Evolutionary conservation across 2,888 invertebrate genomes (phyloP).

Genomic region (Oscheius sp.): DNA sequence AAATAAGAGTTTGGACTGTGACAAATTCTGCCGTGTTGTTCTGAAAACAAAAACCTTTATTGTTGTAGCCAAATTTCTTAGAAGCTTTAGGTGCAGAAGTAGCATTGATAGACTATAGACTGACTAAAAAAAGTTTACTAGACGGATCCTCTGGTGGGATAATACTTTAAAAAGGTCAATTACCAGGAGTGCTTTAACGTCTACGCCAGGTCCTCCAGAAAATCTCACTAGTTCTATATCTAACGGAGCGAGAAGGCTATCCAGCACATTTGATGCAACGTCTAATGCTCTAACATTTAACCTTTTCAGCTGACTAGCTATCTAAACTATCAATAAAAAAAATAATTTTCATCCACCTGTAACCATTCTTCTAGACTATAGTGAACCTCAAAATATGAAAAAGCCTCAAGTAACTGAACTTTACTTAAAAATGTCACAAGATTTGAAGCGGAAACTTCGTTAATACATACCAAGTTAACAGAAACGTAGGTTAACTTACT

Average conservation of each 20-base stretch:
- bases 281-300: constrained; percentile 41
- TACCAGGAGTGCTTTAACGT: constrained; percentile 32
- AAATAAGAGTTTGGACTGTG: constrained; percentile 40
- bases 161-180: not conserved
- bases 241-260: constrained; percentile 26
- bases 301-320: constrained; percentile 10
- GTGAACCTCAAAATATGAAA: constrained; percentile 35
- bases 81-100: too few relatives aligned
- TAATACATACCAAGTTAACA: constrained; percentile 16
- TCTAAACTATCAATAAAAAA: not conserved
- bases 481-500: not conserved
- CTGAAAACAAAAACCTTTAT: not conserved
- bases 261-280: constrained; percentile 34
- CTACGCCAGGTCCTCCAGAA: constrained; percentile 40
- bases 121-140: too few relatives aligned
- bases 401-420: constrained; percentile 32
- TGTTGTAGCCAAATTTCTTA: too few relatives aligned
- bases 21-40: constrained; percentile 31
- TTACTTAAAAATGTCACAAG: constrained; percentile 2
- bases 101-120: too few relatives aligned
- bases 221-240: constrained; percentile 38
- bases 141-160: too few relatives aligned
- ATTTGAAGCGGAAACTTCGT: not conserved
- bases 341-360: not conserved
- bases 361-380: constrained; percentile 34